These are phyloP conservation scores for Martes martes DNA, from an alignment of 2,113 vertebrate species.

Conservation along the genomic window DNA sequence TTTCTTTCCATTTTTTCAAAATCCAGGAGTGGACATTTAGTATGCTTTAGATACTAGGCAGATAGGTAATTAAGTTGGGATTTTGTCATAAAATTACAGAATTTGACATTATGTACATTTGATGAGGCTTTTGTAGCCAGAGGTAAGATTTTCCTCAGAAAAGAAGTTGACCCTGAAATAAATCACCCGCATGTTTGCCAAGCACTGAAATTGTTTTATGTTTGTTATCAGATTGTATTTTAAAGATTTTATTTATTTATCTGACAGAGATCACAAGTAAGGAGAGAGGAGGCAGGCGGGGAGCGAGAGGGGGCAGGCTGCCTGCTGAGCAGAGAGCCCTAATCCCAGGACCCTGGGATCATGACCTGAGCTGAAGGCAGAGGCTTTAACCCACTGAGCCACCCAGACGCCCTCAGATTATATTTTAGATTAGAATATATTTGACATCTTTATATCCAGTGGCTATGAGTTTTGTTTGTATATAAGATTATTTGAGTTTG, in stretches of 20 bases:
- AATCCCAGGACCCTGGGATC: no score
- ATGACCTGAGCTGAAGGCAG: no score
- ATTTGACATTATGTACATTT: not conserved
- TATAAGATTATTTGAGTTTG: not conserved
- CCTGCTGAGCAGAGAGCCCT: no score
- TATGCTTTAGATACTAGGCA: not conserved
- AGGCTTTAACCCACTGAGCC: no score
- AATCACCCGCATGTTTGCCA: not conserved
- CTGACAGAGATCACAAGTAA: no score
- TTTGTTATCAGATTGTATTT: not conserved
- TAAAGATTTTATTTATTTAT: not conserved
- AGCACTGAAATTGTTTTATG: not conserved
- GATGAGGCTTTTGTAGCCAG: not conserved
- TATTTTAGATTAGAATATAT: not conserved
- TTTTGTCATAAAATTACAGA: constrained; percentile 10
- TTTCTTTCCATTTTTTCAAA: not conserved
- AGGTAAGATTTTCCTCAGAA: not conserved
- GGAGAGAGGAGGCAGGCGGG: no score
- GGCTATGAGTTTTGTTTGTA: constrained; percentile 4
- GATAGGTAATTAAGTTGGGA: not conserved
- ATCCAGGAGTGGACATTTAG: not conserved
- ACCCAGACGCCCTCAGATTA: not conserved
- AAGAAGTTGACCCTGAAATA: not conserved
- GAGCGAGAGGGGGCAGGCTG: no score
- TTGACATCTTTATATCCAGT: not conserved